Evolutionary conservation across 2,797 vertebrate genomes (phyloP).

Genomic region (Poeciliopsis presidionis): DNA sequence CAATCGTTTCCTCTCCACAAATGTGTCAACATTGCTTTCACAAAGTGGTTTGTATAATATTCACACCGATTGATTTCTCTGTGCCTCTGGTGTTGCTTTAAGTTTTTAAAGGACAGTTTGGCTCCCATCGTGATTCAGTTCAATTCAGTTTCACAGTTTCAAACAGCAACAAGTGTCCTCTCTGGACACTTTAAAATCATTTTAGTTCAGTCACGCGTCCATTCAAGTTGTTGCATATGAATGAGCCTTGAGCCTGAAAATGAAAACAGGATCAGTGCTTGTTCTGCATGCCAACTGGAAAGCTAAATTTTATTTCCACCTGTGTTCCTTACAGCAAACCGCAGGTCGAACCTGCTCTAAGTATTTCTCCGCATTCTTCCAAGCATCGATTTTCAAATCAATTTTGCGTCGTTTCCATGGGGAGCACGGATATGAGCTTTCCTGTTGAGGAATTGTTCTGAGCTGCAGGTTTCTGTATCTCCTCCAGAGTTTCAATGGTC

Average conservation of each 20-base stretch:
- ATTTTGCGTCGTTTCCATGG: background rate
- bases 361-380: background rate
- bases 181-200: too few species aligned
- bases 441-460: background rate
- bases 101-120: background rate
- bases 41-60: background rate
- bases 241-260: background rate
- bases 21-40: background rate
- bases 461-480: background rate
- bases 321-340: background rate
- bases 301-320: background rate
- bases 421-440: background rate
- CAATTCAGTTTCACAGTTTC: too few species aligned
- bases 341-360: background rate
- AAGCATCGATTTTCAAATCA: background rate
- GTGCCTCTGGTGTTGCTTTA: background rate
- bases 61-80: background rate
- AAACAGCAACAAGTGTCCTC: too few species aligned
- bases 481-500: background rate
- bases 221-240: too few species aligned
- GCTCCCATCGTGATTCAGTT: background rate
- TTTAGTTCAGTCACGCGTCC: too few species aligned
- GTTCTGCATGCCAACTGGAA: background rate
- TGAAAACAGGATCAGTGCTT: background rate
- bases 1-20: background rate